Evolutionary conservation across 2,797 vertebrate species (phyloP).

Genomic region (Urophycis tenuis): DNA sequence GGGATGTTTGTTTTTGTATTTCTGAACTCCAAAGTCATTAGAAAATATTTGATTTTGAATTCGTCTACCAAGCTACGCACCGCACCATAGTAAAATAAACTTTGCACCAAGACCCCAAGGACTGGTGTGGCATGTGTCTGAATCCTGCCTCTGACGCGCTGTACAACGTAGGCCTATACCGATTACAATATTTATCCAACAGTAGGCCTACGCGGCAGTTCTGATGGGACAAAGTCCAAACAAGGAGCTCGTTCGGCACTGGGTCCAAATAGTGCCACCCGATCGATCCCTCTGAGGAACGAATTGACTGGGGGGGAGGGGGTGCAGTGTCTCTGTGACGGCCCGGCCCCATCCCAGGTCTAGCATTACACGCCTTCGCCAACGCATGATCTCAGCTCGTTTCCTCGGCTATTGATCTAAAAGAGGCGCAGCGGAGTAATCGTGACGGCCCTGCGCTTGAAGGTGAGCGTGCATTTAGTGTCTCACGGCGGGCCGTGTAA

Average conservation of each 20-base stretch:
- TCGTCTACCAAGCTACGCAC: too few relatives aligned
- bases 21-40: too few relatives aligned
- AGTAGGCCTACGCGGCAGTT: neutral
- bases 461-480: neutral
- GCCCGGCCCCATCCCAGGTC: neutral
- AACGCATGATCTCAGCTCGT: neutral
- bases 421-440: neutral
- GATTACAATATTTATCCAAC: neutral
- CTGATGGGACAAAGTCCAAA: neutral
- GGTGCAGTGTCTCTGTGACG: neutral
- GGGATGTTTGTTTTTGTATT: neutral
- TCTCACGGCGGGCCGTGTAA: neutral
- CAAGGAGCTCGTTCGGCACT: neutral
- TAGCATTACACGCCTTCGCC: neutral
- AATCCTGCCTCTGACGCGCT: neutral
- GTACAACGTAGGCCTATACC: too few relatives aligned
- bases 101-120: too few relatives aligned
- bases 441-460: neutral
- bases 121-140: neutral
- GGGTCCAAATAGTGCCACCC: neutral
- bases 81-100: too few relatives aligned
- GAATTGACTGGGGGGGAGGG: too few relatives aligned
- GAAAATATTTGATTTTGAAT: too few relatives aligned
- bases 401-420: neutral
- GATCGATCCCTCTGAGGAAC: neutral